These are phyloP conservation scores for Platycheirus rosarum DNA, from an alignment of 2,888 invertebrate species.

Conservation along the genomic window DNA sequence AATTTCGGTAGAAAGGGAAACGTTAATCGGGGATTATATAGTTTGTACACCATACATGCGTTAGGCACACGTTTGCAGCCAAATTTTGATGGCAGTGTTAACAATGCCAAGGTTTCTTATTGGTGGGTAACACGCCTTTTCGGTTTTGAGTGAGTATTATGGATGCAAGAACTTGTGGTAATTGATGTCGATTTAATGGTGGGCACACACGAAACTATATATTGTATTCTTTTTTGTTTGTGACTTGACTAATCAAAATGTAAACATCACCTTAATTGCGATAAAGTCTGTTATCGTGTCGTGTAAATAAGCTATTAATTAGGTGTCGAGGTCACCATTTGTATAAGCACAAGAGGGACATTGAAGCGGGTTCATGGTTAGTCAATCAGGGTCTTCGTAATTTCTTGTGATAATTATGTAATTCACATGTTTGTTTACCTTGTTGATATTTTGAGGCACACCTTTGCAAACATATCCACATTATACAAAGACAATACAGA, in stretches of 20 bases:
- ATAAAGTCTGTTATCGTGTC: conserved; percentile 24
- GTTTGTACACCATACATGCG: not conserved
- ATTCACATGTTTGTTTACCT: not conserved
- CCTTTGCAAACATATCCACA: too few relatives aligned
- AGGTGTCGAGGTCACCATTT: conserved; percentile 28
- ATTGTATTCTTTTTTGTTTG: not conserved
- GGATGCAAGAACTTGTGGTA: not conserved
- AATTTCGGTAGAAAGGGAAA: conserved; percentile 22
- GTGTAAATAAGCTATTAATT: conserved; percentile 17
- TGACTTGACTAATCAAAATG: conserved; percentile 13
- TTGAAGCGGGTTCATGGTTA: conserved; percentile 21
- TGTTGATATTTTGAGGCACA: conserved; percentile 6
- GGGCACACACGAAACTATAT: not conserved
- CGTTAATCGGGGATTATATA: not conserved
- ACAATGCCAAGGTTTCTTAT: conserved; percentile 37
- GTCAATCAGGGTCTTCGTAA: not conserved
- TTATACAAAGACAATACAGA: too few relatives aligned
- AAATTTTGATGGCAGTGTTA: conserved; percentile 1
- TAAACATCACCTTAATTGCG: conserved; percentile 15
- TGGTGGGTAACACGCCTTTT: conserved; percentile 1
- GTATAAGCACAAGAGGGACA: conserved; percentile 14
- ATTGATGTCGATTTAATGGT: conserved; percentile 1
- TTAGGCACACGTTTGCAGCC: conserved; percentile 1
- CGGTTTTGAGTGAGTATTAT: not conserved
- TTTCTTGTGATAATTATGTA: not conserved